Evolutionary conservation across 2,888 invertebrate species (phyloP), one percentile per base, ranked within the genome.

Genomic region (Idaea aversata): DNA sequence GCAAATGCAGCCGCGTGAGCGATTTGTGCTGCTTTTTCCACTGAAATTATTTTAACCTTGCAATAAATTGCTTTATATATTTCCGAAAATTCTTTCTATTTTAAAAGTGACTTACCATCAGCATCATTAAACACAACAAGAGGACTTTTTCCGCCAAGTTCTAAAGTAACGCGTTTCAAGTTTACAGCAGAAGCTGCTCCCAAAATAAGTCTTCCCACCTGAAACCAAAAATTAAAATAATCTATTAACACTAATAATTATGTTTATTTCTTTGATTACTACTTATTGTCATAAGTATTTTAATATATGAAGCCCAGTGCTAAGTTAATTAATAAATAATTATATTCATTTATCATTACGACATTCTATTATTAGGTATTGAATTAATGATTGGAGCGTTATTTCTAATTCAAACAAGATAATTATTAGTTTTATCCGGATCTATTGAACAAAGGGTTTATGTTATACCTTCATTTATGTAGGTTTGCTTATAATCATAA

Each of bases 141-240:
- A 0, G 98, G 98, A 82, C 97, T 97, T 86, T 98, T 98, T 68
- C 98, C 98, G 58, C 98, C 98, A 58, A 98, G 91, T 84, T 98
- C 98, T 65, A 98, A 88, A 4, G 96, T 95, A 0, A 98, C 95
- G 65, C 96, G 94, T 83, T 98, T 98, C 63, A 98, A 89, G 82
- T 97, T 98, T 0, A 95, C 95, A 60, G 94, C 93, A 13, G 97
- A 95, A 2, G 97, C 95, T 35, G 95, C 95, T 77, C 94, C 95
- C 88, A 78, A 92, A 85, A 91, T 94, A 81, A 88, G 89, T 62
- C 90, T 88, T 6, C 95, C 95, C 57, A 94, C 93, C 94, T 94
- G 72, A 15, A 78, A 74, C 59, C 36, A 47, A 59, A 6, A 25
- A 7, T 47, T 4, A n/a, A n/a, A n/a, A n/a, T n/a, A n/a, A n/a